Percentiles rank a stretch among this genome's conserved stretches.
Conservation (phyloP, 2,888 invertebrate species). For the Tinea trinotella region DNA sequence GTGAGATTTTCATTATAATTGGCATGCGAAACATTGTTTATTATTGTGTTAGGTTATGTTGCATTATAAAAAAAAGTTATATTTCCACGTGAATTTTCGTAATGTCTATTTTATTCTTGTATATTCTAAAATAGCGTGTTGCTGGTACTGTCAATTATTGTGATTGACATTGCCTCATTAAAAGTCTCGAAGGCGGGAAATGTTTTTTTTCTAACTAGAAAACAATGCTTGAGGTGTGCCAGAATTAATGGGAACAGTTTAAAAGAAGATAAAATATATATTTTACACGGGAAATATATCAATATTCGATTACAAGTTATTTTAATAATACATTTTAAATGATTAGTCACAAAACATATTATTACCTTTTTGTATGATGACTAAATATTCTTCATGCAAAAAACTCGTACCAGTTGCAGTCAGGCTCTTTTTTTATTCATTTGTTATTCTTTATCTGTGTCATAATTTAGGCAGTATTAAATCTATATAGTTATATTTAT, state of each 20-base stretch:
- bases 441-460: no score
- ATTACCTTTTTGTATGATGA: no score
- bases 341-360: no score
- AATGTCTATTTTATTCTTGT: conserved; percentile 20
- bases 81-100: neutral
- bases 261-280: no score
- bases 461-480: no score
- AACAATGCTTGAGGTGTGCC: conserved; percentile 13
- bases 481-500: no score
- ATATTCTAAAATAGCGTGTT: conserved; percentile 33
- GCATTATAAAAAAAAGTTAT: neutral
- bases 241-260: conserved; percentile 6
- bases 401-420: no score
- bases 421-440: no score
- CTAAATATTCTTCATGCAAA: no score
- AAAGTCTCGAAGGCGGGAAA: conserved; percentile 26
- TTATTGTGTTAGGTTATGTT: conserved; percentile 11
- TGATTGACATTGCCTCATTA: conserved; percentile 68
- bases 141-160: conserved; percentile 55
- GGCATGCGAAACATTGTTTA: conserved; percentile 3
- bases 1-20: neutral
- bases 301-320: no score
- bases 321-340: no score
- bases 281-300: no score
- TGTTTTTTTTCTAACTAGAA: neutral